A percentile compares a stretch with the other conserved stretches of the same genome.
Conservation (phyloP, 2,113 vertebrate genomes). For the Eulemur rufifrons region DNA sequence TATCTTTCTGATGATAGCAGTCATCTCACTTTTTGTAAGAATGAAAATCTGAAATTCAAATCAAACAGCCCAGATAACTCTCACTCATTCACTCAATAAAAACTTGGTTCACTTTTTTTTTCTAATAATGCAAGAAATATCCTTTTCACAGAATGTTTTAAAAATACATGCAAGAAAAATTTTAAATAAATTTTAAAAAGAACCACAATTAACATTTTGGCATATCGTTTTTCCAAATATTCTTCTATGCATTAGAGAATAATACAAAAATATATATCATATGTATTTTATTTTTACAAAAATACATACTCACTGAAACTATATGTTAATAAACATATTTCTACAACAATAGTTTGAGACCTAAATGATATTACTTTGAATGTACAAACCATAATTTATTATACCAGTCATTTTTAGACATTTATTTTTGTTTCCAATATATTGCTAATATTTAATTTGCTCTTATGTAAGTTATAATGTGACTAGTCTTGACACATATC, state of each 20-base stretch:
- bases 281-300: background rate
- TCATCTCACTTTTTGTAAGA: background rate
- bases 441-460: background rate
- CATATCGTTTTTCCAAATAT: slow-evolving; percentile 24
- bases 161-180: background rate
- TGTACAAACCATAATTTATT: background rate
- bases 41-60: slow-evolving; percentile 6
- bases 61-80: background rate
- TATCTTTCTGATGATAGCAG: background rate
- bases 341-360: background rate
- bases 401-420: background rate
- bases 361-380: background rate
- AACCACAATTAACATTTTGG: background rate
- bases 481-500: background rate
- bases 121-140: background rate
- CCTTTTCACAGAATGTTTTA: background rate
- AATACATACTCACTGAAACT: background rate
- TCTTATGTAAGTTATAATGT: background rate
- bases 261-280: background rate
- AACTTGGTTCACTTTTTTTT: slow-evolving; percentile 1
- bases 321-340: background rate
- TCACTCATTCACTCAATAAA: background rate
- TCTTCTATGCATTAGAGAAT: background rate
- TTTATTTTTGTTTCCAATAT: background rate
- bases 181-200: background rate